phyloP scores from a whole-genome alignment of 37 sponge, comb jelly and placozoan species.

The Halichondria panicea region DNA sequence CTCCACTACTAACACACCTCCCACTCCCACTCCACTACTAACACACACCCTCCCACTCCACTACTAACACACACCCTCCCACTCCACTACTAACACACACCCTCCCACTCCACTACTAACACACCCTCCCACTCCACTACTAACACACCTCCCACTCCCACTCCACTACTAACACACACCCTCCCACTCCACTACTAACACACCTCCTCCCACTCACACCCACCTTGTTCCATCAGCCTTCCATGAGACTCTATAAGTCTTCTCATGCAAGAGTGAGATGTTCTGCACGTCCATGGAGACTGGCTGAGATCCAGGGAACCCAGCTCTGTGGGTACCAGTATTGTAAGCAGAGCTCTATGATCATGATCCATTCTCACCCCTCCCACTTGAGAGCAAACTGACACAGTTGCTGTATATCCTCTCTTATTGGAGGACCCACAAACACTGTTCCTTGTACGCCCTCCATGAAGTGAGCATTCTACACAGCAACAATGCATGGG shows the following conservation, averaged over 20 bases:
- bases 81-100: not conserved
- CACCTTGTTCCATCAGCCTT: slow-evolving; percentile 97
- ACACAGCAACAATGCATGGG: not conserved
- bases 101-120: not conserved
- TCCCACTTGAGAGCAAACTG: slow-evolving; percentile 73
- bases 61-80: not conserved
- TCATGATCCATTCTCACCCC: slow-evolving; percentile 42
- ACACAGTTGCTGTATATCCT: slow-evolving; percentile 64
- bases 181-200: not conserved
- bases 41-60: slow-evolving; percentile 5
- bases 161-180: slow-evolving; percentile 1
- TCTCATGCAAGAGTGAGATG: slow-evolving; percentile 53
- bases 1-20: too few relatives aligned
- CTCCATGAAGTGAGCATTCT: slow-evolving; percentile 65
- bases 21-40: not conserved
- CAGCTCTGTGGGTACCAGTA: slow-evolving; percentile 34
- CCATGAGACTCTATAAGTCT: slow-evolving; percentile 94
- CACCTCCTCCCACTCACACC: not conserved
- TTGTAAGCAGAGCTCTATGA: not conserved
- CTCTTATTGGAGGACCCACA: slow-evolving; percentile 42
- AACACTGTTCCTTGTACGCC: slow-evolving; percentile 28
- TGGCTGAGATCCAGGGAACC: slow-evolving; percentile 96
- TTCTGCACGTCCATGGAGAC: slow-evolving; percentile 91
- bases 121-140: not conserved
- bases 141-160: not conserved